phyloP scores from a whole-genome alignment of 2,113 vertebrate genomes.

The Myodes glareolus region DNA sequence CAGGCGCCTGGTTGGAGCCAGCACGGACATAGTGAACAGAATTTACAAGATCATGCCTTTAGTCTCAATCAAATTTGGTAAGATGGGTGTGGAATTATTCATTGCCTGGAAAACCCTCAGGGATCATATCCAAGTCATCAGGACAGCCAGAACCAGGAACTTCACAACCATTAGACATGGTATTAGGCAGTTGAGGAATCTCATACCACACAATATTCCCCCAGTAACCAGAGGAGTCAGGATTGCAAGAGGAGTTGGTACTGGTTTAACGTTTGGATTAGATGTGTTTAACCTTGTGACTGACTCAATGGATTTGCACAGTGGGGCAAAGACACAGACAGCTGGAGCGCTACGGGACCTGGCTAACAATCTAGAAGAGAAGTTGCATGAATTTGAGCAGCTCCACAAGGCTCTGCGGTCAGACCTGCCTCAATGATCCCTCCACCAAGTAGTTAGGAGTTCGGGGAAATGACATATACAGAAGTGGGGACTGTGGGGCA shows the following conservation, averaged over 20 bases:
- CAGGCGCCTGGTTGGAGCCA: neutral
- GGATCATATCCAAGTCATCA: neutral
- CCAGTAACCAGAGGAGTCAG: neutral
- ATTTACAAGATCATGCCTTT: accelerated
- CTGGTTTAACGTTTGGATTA: neutral
- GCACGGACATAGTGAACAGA: no score
- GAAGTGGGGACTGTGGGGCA: neutral
- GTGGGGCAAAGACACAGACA: neutral
- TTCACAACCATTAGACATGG: no score
- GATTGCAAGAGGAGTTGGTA: no score
- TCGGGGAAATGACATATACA: accelerated
- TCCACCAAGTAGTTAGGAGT: accelerated
- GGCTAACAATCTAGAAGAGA: neutral
- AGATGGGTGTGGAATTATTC: accelerated
- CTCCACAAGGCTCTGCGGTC: accelerated
- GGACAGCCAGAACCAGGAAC: neutral
- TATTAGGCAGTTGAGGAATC: no score
- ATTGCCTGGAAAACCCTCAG: neutral
- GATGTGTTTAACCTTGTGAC: neutral
- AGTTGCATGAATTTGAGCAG: accelerated
- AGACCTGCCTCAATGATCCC: accelerated
- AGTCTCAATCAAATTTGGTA: accelerated
- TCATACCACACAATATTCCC: accelerated
- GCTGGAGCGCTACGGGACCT: neutral
- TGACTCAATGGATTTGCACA: accelerated